Base-by-base conservation (phyloP, 2,888 invertebrate species). In the Escarpia spicata region DNA sequence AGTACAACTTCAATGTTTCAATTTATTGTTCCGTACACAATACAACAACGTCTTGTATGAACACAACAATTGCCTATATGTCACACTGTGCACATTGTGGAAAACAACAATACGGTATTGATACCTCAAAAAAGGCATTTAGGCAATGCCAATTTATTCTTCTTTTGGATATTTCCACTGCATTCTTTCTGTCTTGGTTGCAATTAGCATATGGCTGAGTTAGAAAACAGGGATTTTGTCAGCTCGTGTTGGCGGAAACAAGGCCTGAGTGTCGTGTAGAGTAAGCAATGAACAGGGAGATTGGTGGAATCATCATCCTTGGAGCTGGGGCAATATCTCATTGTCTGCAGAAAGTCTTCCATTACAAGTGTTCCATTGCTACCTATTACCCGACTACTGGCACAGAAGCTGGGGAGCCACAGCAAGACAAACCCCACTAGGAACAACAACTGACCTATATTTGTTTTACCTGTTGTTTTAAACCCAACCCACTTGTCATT, bases 1-100 rank as follows among this genome's bases (percentile, higher is more conserved):
- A n/a, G 75, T 75, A 75, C 75, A 75, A 75, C 75, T 75, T 75
- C 75, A 75, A 75, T 75, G 19, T 75, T 15, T 75, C 75, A 75
- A 75, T 75, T 75, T 75, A 75, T 75, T 75, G 75, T 75, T 26
- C 75, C 19, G 75, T n/a, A 75, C 75, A 75, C 75, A 75, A 75
- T n/a, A 75, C 75, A 75, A 75, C 19, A 26, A 15, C 6, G 75
- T 75, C 19, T 75, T 26, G 26, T 26, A 26, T 75, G 75, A 6
- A 26, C 75, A 75, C 26, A 45, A 60, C 60, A 60, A 60, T 26
- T 19, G 60, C 60, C 60, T 60, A 60, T 19, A 60, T 26, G 19
- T 75, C 26, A 75, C 75, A 75, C 19, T 26, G 6, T 26, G 26
- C 75, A 75, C 75, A 4, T 75, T 75, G 75, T 75, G 75, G 75